Evolutionary conservation across 2,797 vertebrate genomes (phyloP).

Genomic region (Alauda arvensis): DNA sequence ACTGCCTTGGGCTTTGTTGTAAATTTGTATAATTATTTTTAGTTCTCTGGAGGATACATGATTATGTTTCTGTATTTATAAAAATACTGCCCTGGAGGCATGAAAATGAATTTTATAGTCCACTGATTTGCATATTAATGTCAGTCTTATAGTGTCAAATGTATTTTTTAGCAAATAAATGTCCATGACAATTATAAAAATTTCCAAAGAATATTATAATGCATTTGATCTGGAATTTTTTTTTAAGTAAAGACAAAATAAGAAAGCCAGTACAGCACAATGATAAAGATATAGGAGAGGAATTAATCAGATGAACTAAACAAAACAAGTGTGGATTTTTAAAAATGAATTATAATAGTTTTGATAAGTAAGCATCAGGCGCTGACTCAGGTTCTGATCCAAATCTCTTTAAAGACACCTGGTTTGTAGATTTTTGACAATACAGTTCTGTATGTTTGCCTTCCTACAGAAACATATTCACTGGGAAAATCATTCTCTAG

Average conservation of each 20-base stretch:
- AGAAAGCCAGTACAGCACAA: neutral
- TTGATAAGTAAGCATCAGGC: neutral
- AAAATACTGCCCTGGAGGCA: constrained; percentile 77
- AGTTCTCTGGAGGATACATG: constrained; percentile 76
- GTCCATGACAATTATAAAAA: constrained; percentile 52
- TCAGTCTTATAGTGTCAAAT: constrained; percentile 57
- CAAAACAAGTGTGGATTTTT: neutral
- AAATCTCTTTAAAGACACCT: neutral
- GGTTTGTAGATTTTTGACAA: neutral
- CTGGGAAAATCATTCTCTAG: neutral
- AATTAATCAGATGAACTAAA: neutral
- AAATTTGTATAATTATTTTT: constrained; percentile 82
- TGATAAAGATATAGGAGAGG: neutral
- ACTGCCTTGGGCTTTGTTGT: constrained; percentile 78
- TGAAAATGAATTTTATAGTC: constrained; percentile 75
- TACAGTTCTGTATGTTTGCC: neutral
- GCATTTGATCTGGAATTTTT: neutral
- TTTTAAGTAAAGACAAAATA: neutral
- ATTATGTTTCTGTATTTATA: constrained; percentile 83
- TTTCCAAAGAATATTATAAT: neutral
- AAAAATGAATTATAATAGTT: neutral
- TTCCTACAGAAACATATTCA: neutral
- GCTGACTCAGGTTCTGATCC: neutral
- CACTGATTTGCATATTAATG: constrained; percentile 75
- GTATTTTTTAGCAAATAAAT: constrained; percentile 56